Conservation (phyloP, 2,888 invertebrate genomes). For the Amphipoea oculea region DNA sequence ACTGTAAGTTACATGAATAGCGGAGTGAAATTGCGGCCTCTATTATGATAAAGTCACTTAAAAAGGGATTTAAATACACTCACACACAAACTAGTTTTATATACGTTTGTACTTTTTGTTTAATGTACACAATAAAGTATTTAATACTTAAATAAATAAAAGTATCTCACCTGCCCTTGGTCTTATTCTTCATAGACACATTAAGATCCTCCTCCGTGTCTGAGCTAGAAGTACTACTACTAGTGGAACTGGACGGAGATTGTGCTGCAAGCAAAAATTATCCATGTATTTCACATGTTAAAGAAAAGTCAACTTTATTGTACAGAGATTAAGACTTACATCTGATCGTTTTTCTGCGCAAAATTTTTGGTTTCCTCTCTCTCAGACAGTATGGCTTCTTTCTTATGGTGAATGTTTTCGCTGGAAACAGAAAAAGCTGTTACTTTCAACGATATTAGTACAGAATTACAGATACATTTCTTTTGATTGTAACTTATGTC, state of each 20-base stretch:
- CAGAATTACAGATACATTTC: background rate
- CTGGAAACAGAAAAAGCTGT: conserved; percentile 72
- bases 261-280: conserved; percentile 77
- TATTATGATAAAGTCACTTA: too few species aligned
- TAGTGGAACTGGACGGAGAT: conserved; percentile 84
- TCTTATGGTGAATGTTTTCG: conserved; percentile 88
- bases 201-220: conserved; percentile 88
- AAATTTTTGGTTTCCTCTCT: conserved; percentile 88
- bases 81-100: too few species aligned
- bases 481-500: background rate
- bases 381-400: conserved; percentile 88
- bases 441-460: background rate
- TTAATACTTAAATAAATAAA: background rate
- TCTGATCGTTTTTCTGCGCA: conserved; percentile 87
- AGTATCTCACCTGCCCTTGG: conserved; percentile 81
- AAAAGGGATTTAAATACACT: too few species aligned
- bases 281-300: background rate
- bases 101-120: too few species aligned
- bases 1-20: too few species aligned
- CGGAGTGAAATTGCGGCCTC: too few species aligned
- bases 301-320: conserved; percentile 19
- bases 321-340: conserved; percentile 76
- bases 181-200: conserved; percentile 90
- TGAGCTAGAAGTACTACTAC: conserved; percentile 83
- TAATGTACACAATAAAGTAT: too few species aligned